Conservation (phyloP, 92 coral and sea anemone species). For the Porites lobata region DNA sequence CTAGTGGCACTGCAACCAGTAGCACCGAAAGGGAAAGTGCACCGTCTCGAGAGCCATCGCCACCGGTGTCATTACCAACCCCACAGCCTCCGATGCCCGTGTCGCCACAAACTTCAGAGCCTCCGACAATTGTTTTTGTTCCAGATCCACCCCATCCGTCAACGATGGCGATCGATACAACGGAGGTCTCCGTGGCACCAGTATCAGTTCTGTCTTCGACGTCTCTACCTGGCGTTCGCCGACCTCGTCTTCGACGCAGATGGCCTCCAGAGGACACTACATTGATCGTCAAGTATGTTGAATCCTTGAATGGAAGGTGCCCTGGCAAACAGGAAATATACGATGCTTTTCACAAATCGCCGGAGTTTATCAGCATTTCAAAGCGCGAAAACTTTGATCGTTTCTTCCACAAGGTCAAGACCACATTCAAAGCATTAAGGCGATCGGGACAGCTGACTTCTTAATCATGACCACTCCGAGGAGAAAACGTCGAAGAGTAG, state of each 20-base stretch:
- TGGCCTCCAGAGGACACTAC: background rate
- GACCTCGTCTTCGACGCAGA: background rate
- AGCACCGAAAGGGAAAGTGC: no score
- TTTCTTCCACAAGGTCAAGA: background rate
- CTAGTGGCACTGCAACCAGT: no score
- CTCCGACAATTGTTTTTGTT: no score
- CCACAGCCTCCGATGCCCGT: no score
- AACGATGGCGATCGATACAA: no score
- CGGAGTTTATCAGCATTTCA: background rate
- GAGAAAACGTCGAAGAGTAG: background rate
- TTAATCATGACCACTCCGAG: background rate
- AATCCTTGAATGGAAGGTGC: background rate
- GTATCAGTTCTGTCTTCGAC: no score
- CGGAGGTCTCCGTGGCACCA: no score
- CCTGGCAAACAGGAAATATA: background rate
- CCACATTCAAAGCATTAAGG: background rate
- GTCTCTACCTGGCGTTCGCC: background rate
- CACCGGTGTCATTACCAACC: no score
- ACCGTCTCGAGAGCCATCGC: no score
- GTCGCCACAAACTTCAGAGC: no score
- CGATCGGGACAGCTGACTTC: background rate
- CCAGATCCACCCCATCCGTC: no score
- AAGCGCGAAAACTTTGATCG: background rate
- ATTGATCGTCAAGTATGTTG: background rate
- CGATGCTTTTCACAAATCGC: background rate